These are phyloP conservation scores for Myioborus melanocephalus DNA, from an alignment of 2,797 vertebrate genomes.

Conservation along the genomic window DNA sequence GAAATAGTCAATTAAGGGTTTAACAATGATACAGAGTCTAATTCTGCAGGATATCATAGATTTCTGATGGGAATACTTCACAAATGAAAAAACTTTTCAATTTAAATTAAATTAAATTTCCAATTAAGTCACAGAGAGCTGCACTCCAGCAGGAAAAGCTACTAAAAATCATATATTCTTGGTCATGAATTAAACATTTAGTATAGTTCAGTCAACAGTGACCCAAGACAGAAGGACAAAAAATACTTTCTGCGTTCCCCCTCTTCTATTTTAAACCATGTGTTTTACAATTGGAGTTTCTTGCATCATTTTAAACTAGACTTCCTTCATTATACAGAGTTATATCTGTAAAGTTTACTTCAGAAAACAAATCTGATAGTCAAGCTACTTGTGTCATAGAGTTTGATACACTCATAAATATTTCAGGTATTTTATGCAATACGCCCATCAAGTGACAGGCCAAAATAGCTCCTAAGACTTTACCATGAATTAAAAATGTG, in stretches of 20 bases:
- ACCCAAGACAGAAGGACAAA: constrained; percentile 18
- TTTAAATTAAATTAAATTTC: constrained; percentile 76
- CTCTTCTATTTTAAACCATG: background rate
- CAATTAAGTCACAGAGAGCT: constrained; percentile 70
- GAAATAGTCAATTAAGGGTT: constrained; percentile 28
- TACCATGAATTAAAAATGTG: constrained; percentile 65
- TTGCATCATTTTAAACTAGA: background rate
- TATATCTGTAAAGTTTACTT: constrained; percentile 31
- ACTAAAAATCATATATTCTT: constrained; percentile 47
- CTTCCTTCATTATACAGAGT: constrained; percentile 18
- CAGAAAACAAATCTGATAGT: constrained; percentile 39
- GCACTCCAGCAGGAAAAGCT: constrained; percentile 59
- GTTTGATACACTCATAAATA: constrained; percentile 57
- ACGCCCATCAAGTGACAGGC: constrained; percentile 43
- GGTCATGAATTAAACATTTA: constrained; percentile 49
- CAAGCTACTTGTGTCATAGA: constrained; percentile 16
- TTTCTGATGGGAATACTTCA: constrained; percentile 71
- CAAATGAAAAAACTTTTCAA: constrained; percentile 71
- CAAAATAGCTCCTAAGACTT: constrained; percentile 49
- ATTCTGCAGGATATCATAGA: constrained; percentile 44
- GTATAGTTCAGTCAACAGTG: background rate
- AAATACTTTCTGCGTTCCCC: background rate
- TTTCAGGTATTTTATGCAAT: constrained; percentile 59
- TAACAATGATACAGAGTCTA: constrained; percentile 49
- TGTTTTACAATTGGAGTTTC: background rate